phyloP scores from a whole-genome alignment of 2,113 vertebrate genomes.

The Ondatra zibethicus region DNA sequence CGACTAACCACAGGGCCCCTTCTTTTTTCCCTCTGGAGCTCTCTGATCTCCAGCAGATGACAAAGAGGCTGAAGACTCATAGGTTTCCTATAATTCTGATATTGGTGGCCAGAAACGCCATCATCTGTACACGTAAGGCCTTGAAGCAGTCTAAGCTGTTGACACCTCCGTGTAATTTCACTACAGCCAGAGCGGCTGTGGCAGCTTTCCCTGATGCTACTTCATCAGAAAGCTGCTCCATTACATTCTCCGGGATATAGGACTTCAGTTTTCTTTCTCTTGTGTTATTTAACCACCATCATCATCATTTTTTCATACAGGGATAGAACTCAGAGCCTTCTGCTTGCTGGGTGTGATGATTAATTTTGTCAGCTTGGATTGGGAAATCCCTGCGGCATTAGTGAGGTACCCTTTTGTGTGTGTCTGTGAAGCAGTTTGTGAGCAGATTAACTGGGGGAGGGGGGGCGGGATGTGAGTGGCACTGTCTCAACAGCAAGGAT shows the following conservation, averaged over 20 bases:
- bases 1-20: no score
- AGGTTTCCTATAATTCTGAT: neutral
- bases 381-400: neutral
- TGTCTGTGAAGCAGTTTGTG: neutral
- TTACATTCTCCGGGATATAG: neutral
- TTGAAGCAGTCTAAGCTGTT: neutral
- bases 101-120: neutral
- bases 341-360: no score
- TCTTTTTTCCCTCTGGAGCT: neutral
- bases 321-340: neutral
- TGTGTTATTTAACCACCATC: neutral
- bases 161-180: neutral
- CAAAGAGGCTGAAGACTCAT: neutral
- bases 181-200: neutral
- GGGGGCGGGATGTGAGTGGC: neutral
- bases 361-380: neutral
- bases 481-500: neutral
- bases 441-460: neutral
- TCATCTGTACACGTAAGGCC: no score
- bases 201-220: neutral
- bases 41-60: neutral
- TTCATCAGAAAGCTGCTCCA: neutral
- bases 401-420: neutral
- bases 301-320: neutral
- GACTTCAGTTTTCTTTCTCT: neutral